A percentile compares a stretch with the other conserved stretches of the same genome.
phyloP scores from a whole-genome alignment of 30 jellyfish, hydroid and myxozoan genomes.

The Cassiopea xamachana region DNA sequence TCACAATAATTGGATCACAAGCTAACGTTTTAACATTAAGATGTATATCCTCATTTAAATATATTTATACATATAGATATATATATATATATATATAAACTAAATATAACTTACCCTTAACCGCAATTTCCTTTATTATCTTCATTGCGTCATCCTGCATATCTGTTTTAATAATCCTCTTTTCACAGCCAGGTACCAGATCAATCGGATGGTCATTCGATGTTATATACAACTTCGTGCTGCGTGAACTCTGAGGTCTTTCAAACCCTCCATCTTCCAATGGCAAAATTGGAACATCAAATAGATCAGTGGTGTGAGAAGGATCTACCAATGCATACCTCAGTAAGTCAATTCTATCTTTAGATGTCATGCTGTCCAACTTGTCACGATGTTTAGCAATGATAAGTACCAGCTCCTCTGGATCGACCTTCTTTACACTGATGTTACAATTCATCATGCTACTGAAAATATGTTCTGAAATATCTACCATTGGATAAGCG shows the following conservation, averaged over 20 bases:
- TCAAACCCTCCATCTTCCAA: slow-evolving; percentile 38
- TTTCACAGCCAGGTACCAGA: slow-evolving; percentile 16
- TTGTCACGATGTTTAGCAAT: not conserved
- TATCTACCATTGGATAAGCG: not conserved
- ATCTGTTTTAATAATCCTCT: not conserved
- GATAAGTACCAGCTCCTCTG: not conserved
- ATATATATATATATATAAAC: no score
- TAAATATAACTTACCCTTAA: slow-evolving; percentile 1
- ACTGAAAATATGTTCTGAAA: slow-evolving; percentile 53
- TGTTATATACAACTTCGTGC: not conserved
- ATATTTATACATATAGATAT: no score
- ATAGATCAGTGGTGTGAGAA: not conserved
- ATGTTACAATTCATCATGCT: not conserved
- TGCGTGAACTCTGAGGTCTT: not conserved
- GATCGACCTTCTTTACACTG: not conserved
- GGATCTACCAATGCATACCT: slow-evolving; percentile 5
- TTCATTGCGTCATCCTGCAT: not conserved
- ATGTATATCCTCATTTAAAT: no score
- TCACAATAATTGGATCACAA: no score
- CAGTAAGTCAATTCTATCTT: slow-evolving; percentile 21
- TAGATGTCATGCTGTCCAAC: not conserved
- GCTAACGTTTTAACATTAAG: no score
- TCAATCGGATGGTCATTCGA: not conserved
- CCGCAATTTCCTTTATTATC: not conserved
- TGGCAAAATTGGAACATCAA: slow-evolving; percentile 35